Evolutionary conservation across 1,140 invertebrate species (phyloP).

Genomic region (Adoxophyes honmai): DNA sequence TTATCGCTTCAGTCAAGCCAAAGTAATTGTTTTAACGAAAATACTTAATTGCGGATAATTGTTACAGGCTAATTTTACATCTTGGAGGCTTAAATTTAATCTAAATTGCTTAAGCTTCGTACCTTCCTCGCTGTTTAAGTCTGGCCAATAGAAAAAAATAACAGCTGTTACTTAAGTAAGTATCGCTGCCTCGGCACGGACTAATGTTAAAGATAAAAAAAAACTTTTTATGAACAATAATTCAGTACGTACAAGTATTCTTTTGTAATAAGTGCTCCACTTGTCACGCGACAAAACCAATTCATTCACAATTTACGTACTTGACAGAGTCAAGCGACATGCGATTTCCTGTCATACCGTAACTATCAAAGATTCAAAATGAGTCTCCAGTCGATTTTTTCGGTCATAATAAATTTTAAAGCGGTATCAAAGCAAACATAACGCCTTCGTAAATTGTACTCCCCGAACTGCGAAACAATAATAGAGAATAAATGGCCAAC

Average conservation of each 20-base stretch:
- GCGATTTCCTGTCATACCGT: background rate
- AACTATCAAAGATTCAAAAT: background rate
- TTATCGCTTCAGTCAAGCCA: constrained; percentile 33
- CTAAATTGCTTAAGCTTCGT: background rate
- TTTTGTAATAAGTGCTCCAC: constrained; percentile 38
- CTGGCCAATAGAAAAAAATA: background rate
- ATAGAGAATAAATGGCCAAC: constrained; percentile 63
- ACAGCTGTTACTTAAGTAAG: background rate
- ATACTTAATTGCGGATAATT: constrained; percentile 31
- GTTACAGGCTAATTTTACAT: constrained; percentile 19
- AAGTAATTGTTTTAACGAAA: constrained; percentile 46
- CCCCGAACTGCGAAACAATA: constrained; percentile 56
- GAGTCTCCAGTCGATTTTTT: background rate
- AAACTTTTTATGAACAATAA: constrained; percentile 27
- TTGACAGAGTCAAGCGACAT: background rate
- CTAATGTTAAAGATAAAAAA: background rate
- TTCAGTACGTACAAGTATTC: constrained; percentile 25
- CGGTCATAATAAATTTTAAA: constrained; percentile 20
- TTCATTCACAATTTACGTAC: constrained; percentile 57
- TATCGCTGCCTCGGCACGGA: background rate
- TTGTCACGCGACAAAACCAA: constrained; percentile 62
- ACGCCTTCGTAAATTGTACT: constrained; percentile 51
- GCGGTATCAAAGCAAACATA: constrained; percentile 60
- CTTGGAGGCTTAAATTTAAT: background rate
- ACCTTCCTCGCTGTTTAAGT: background rate